Base-by-base conservation (phyloP, 2,888 invertebrate genomes). In the Meteorus cinctellus region DNA sequence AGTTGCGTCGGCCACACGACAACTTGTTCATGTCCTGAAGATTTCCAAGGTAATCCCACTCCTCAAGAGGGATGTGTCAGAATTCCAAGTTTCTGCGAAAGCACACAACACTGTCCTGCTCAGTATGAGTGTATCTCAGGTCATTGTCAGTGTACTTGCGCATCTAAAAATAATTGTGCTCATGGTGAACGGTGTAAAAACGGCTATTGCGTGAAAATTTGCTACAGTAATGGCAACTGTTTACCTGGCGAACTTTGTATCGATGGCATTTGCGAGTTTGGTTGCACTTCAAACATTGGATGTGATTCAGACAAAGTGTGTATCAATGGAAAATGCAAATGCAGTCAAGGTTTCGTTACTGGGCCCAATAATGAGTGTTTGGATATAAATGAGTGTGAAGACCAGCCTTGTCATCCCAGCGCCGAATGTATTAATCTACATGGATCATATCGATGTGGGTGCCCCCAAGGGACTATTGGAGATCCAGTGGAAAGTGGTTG, bases 11-110 rank as follows among this genome's bases (percentile, higher is more conserved):
- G 95, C 85, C 96, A 97, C 85, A 92, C 92, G 65, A 94, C 94
- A 0, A 92, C 92, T 71, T 97, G 97, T 87, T 92, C 93, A 78
- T 97, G 97, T 84, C 96, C 96, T 0, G 91, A 93, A 70, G 96
- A 96, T 45, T 97, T 97, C 86, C 94, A 95, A 88, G 96, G 96
- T 1, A 96, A 95, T 85, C 96, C 97, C 19, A 95, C 94, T 19
- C 94, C 97, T 0, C 94, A 97, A 87, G 96, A 97, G 90, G 97
- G 97, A 5, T 97, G 97, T 86, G 94, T 97, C 6, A 91, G 97
- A 81, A 94, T 95, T 74, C 94, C 96, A n/a, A 91, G 92, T 59
- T 87, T 92, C 24, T 97, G 97, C 83, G 90, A 91, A 51, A 91
- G 92, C 77, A 92, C 93, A 51, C 92, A 92, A 68, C 94, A 96